Conservation (phyloP, 2,113 vertebrate genomes). For the Hymenochirus boettgeri region DNA sequence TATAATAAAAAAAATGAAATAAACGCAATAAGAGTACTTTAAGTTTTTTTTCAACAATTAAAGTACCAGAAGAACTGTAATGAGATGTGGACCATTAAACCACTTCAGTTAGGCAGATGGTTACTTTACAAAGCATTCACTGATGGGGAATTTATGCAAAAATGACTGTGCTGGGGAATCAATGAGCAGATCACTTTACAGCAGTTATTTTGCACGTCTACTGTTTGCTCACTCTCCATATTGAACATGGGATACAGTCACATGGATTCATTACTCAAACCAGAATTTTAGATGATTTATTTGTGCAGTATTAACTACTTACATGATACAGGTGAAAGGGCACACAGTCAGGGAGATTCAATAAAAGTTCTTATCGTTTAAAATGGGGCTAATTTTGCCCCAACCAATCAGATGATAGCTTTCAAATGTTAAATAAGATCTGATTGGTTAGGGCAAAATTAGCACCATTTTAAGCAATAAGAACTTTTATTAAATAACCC, state of each 20-base stretch:
- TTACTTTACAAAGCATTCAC: slow-evolving; percentile 42
- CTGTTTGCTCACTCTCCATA: slow-evolving; percentile 16
- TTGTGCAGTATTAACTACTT: slow-evolving; percentile 22
- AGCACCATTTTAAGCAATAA: no score
- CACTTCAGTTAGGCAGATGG: slow-evolving; percentile 43
- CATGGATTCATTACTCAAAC: slow-evolving; percentile 26
- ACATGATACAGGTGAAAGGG: no score
- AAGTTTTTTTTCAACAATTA: slow-evolving; percentile 13
- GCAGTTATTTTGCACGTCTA: slow-evolving; percentile 31
- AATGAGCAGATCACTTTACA: slow-evolving; percentile 41
- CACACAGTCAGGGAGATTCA: no score
- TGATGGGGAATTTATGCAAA: slow-evolving; percentile 43
- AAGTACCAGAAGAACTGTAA: slow-evolving; percentile 38
- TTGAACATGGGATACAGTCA: slow-evolving; percentile 25
- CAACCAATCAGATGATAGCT: no score
- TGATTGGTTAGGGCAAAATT: no score
- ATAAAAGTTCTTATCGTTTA: no score
- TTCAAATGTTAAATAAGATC: no score
- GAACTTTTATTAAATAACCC: no score
- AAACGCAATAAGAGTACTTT: slow-evolving; percentile 35
- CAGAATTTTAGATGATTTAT: slow-evolving; percentile 16
- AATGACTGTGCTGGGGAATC: slow-evolving; percentile 43
- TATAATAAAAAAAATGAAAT: slow-evolving; percentile 8
- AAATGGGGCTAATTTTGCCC: no score
- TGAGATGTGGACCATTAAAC: slow-evolving; percentile 39